Conservation (phyloP, 2,888 invertebrate genomes). For the Augiades crinisus region DNA sequence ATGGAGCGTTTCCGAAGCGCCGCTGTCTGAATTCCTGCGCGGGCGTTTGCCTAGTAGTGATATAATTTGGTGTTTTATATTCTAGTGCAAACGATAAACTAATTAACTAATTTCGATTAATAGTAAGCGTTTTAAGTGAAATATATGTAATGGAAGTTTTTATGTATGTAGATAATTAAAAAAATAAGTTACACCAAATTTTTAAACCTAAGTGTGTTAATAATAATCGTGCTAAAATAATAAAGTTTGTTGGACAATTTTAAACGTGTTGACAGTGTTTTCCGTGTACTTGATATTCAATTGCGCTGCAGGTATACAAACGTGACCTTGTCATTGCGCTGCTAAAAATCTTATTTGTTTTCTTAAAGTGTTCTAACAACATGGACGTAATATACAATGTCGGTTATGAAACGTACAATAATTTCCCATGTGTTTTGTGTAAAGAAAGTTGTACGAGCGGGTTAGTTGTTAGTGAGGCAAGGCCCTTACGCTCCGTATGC, state of each 20-base stretch:
- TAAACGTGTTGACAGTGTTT: too few relatives aligned
- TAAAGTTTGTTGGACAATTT: too few relatives aligned
- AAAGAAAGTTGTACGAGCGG: neutral
- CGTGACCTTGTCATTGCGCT: slow-evolving; percentile 19
- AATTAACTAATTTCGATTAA: too few relatives aligned
- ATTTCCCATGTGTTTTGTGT: neutral
- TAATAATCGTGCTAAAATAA: too few relatives aligned
- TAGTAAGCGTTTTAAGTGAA: too few relatives aligned
- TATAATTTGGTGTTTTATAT: too few relatives aligned
- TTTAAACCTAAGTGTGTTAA: too few relatives aligned
- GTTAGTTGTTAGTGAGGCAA: neutral
- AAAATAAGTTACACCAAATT: too few relatives aligned
- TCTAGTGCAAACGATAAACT: too few relatives aligned
- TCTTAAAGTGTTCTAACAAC: neutral
- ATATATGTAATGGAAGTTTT: too few relatives aligned
- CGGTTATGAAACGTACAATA: neutral
- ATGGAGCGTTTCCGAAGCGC: slow-evolving; percentile 28
- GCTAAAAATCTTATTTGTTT: slow-evolving; percentile 20
- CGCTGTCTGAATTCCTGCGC: slow-evolving; percentile 18
- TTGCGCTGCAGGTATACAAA: neutral
- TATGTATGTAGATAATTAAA: too few relatives aligned
- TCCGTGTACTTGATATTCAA: neutral
- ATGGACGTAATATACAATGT: neutral
- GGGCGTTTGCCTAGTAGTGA: too few relatives aligned
- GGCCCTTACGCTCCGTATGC: slow-evolving; percentile 29